These are phyloP conservation scores for Spodoptera picta DNA, from an alignment of 2,888 invertebrate genomes.

Conservation along the genomic window DNA sequence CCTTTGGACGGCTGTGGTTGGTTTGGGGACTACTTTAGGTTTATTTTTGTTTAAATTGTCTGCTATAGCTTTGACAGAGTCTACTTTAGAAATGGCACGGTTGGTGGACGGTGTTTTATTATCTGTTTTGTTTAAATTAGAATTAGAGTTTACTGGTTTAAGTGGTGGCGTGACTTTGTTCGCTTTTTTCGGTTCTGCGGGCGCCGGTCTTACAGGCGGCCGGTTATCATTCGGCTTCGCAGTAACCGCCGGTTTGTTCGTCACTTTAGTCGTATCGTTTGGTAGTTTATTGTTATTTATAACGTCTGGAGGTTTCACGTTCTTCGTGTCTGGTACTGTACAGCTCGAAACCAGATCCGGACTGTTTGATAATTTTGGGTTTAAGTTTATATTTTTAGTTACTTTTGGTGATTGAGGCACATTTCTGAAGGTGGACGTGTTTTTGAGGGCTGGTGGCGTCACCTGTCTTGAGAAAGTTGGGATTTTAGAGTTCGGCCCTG, in stretches of 20 bases:
- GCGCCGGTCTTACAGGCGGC: conserved; percentile 77
- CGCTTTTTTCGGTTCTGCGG: conserved; percentile 79
- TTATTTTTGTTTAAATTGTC: conserved; percentile 85
- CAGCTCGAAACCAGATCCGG: conserved; percentile 93
- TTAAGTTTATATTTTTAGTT: conserved; percentile 69
- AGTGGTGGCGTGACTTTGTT: conserved; percentile 69
- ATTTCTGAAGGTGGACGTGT: conserved; percentile 78
- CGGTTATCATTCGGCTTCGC: conserved; percentile 80
- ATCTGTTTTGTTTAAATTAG: conserved; percentile 72
- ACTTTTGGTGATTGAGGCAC: conserved; percentile 81
- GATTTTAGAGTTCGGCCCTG: conserved; percentile 83
- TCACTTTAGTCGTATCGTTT: conserved; percentile 82
- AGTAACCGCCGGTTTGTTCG: conserved; percentile 80
- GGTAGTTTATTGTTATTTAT: conserved; percentile 86
- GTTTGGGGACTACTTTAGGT: conserved; percentile 84
- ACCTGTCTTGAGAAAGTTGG: conserved; percentile 83
- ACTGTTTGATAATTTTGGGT: conserved; percentile 87
- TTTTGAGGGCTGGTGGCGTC: conserved; percentile 86
- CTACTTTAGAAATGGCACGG: conserved; percentile 78
- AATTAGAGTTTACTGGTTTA: conserved; percentile 71
- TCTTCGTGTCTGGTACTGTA: conserved; percentile 84
- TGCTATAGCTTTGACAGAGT: conserved; percentile 82
- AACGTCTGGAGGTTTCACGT: conserved; percentile 90
- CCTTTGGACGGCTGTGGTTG: conserved; percentile 71
- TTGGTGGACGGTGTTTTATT: conserved; percentile 75